Conservation (phyloP, 2,113 vertebrate genomes). For the Rhipidura dahli region DNA sequence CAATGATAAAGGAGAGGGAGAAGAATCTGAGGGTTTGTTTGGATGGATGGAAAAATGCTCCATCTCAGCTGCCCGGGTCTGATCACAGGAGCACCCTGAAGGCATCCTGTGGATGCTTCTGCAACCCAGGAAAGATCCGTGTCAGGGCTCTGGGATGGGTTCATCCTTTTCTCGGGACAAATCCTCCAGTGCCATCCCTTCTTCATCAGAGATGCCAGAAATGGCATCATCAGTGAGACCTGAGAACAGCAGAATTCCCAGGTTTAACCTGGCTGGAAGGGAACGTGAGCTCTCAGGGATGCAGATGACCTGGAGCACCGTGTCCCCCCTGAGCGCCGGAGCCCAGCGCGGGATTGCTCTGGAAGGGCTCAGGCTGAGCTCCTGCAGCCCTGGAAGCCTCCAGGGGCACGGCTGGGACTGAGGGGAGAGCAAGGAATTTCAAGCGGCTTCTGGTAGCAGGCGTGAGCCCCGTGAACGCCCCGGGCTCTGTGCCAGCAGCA, state of each 20-base stretch:
- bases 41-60: neutral
- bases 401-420: accelerated
- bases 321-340: neutral
- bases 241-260: neutral
- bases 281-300: accelerated
- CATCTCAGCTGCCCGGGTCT: neutral
- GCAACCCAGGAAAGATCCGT: neutral
- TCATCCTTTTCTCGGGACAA: neutral
- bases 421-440: neutral
- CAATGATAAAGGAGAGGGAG: neutral
- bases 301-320: neutral
- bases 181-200: neutral
- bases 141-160: neutral
- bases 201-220: neutral
- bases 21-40: neutral
- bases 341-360: neutral
- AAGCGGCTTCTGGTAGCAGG: neutral
- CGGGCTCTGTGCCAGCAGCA: constrained; percentile 1
- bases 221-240: neutral
- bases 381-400: neutral
- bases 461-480: neutral
- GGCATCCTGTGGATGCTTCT: neutral
- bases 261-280: neutral
- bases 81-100: neutral
- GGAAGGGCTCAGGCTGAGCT: neutral